Conservation (phyloP, 2,113 vertebrate species). For the Anolis sagrei region DNA sequence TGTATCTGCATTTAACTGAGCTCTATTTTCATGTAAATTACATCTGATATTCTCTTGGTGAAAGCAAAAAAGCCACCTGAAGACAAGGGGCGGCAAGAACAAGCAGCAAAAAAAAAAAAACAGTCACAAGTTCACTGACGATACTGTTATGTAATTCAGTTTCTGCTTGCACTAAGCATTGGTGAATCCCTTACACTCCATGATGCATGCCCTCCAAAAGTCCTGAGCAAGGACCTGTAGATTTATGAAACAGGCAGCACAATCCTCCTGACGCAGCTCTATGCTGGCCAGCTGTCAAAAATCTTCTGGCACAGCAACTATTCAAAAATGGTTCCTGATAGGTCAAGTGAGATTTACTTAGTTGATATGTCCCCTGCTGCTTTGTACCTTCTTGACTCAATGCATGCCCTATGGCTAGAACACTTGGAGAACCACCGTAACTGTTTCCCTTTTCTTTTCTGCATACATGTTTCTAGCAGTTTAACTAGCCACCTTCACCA, state of each 20-base stretch:
- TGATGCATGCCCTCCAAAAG: constrained; percentile 25
- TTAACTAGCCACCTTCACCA: neutral
- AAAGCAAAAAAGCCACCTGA: neutral
- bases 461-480: neutral
- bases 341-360: neutral
- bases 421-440: neutral
- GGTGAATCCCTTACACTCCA: neutral
- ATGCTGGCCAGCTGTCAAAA: constrained; percentile 19
- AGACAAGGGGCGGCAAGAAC: neutral
- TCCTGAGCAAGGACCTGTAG: constrained; percentile 11
- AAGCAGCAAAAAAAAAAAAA: neutral
- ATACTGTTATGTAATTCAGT: neutral
- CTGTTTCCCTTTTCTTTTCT: neutral
- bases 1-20: constrained; percentile 3
- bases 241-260: constrained; percentile 25
- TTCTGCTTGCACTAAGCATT: neutral
- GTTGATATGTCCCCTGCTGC: neutral
- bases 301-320: neutral
- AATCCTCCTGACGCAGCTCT: constrained; percentile 16
- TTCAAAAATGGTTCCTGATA: constrained; percentile 15
- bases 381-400: neutral
- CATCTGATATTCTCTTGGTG: constrained; percentile 5
- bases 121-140: neutral
- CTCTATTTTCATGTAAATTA: constrained; percentile 4
- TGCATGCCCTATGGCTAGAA: neutral